Evolutionary conservation across 1,140 invertebrate species (phyloP).

Genomic region (Drosophila nebulosa): DNA sequence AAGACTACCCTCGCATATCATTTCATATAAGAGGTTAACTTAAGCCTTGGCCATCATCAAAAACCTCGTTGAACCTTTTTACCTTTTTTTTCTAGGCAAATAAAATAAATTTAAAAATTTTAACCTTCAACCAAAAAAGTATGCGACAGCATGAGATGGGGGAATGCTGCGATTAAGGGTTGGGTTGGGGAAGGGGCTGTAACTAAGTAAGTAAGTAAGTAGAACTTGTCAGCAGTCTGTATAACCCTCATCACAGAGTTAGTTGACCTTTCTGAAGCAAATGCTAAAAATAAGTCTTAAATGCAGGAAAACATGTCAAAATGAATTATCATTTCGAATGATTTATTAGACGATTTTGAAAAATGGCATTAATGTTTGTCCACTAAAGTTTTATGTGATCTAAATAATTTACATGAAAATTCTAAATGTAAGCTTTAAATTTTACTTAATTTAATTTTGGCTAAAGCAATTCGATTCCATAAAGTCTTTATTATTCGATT

Average conservation of each 20-base stretch:
- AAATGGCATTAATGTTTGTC: too few species aligned
- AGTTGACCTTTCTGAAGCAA: conserved; percentile 48
- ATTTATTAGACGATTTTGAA: too few species aligned
- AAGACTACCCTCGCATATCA: neutral
- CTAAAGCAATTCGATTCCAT: too few species aligned
- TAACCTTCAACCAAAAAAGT: neutral
- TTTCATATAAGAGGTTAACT: neutral
- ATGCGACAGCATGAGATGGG: neutral
- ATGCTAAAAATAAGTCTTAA: conserved; percentile 1
- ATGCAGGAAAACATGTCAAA: neutral
- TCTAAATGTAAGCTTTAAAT: too few species aligned
- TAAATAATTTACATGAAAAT: too few species aligned
- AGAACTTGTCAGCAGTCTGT: conserved; percentile 38
- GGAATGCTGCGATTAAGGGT: conserved; percentile 9
- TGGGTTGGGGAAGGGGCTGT: conserved; percentile 6
- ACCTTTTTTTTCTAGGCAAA: neutral
- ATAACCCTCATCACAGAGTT: conserved; percentile 57
- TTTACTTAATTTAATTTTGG: too few species aligned
- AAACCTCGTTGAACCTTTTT: neutral
- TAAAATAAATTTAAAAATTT: neutral
- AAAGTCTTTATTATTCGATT: too few species aligned
- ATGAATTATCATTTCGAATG: neutral
- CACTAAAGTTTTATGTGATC: too few species aligned
- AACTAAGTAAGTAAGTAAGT: neutral
- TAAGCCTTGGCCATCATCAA: neutral